Conservation (phyloP, 1,140 invertebrate genomes). For the Halictus rubicundus region DNA sequence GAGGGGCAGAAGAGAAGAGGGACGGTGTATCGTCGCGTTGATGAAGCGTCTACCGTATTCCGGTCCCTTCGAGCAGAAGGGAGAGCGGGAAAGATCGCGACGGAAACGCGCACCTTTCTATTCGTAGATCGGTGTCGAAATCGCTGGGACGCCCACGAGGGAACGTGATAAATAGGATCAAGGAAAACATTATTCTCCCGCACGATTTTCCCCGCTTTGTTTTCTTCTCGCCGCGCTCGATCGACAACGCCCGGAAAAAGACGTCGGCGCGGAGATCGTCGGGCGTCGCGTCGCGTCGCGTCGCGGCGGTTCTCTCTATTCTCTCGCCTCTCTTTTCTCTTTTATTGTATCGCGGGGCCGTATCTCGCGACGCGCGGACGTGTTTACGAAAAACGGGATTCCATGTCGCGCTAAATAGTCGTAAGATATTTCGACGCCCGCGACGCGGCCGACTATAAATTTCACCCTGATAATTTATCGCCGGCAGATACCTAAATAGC, state of each 20-base stretch:
- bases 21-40: constrained; percentile 39
- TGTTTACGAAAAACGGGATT: constrained; percentile 47
- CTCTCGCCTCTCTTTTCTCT: background rate
- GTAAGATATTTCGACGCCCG: constrained; percentile 49
- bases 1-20: background rate
- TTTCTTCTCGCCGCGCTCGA: background rate
- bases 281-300: background rate
- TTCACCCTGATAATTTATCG: constrained; percentile 39
- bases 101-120: constrained; percentile 49
- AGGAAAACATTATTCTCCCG: constrained; percentile 55
- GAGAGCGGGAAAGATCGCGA: background rate
- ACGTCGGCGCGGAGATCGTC: background rate
- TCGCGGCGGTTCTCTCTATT: background rate
- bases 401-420: constrained; percentile 48
- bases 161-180: constrained; percentile 55
- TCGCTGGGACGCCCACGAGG: constrained; percentile 49
- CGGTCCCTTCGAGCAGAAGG: background rate
- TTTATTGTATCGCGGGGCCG: background rate
- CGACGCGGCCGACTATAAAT: constrained; percentile 24
- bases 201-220: constrained; percentile 47
- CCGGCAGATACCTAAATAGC: constrained; percentile 37
- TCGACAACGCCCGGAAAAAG: background rate
- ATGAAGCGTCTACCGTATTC: constrained; percentile 51
- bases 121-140: constrained; percentile 65
- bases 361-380: constrained; percentile 25